Evolutionary conservation across 1,140 invertebrate species (phyloP).

Genomic region (Epicauta chinensis): DNA sequence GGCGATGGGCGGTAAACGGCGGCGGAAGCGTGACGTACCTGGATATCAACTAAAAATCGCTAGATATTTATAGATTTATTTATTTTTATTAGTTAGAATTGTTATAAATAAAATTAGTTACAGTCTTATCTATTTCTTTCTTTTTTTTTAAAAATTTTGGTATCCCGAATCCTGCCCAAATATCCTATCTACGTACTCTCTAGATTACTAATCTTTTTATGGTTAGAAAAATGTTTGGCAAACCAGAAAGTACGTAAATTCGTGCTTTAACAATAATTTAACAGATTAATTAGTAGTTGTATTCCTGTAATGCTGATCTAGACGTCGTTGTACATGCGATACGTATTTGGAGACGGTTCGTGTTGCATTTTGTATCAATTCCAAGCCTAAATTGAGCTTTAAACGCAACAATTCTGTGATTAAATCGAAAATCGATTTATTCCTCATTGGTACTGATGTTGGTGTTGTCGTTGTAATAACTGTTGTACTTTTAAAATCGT

Average conservation of each 20-base stretch:
- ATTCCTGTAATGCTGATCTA: conserved; percentile 30
- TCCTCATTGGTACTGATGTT: conserved; percentile 14
- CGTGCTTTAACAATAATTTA: background rate
- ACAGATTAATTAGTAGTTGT: background rate
- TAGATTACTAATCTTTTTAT: background rate
- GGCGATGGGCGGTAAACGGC: conserved; percentile 56
- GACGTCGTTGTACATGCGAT: conserved; percentile 26
- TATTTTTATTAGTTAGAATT: conserved; percentile 4
- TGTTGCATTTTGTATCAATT: conserved; percentile 33
- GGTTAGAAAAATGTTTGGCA: too few species aligned
- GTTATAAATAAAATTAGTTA: background rate
- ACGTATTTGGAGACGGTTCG: conserved; percentile 32
- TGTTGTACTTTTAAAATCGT: background rate
- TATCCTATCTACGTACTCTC: conserved; percentile 16
- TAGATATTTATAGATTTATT: conserved; percentile 10
- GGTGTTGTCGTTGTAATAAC: conserved; percentile 1
- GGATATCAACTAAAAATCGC: conserved; percentile 1
- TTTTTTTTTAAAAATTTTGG: conserved; percentile 3
- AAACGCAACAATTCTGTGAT: conserved; percentile 33
- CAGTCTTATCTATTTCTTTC: conserved; percentile 6
- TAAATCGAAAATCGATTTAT: conserved; percentile 23
- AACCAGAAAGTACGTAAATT: conserved; percentile 15
- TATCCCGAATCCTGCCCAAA: conserved; percentile 2
- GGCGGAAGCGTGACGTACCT: conserved; percentile 20
- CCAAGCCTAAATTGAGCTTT: conserved; percentile 32